Evolutionary conservation across 2,888 invertebrate genomes (phyloP).

Genomic region (Euproctis similis): DNA sequence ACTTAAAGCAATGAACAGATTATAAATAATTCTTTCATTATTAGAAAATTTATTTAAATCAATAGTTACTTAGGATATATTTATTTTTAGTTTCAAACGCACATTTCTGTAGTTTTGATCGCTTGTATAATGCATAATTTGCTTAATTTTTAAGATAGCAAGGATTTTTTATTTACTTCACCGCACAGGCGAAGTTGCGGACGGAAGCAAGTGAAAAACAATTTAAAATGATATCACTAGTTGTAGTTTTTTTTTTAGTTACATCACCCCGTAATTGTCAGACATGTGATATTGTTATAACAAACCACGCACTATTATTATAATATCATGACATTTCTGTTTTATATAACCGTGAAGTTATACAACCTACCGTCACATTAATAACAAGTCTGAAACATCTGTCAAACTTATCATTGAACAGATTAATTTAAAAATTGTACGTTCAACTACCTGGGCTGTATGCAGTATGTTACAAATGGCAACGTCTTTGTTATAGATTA

Average conservation of each 20-base stretch:
- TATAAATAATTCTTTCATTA: too few species aligned
- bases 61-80: too few species aligned
- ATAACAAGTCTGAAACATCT: neutral
- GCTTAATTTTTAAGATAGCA: too few species aligned
- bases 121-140: too few species aligned
- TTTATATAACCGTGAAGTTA: constrained; percentile 2
- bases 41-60: too few species aligned
- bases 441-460: neutral
- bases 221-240: too few species aligned
- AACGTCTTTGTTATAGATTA: neutral
- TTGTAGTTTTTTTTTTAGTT: too few species aligned
- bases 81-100: too few species aligned
- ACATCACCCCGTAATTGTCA: constrained; percentile 1
- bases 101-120: too few species aligned
- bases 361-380: neutral
- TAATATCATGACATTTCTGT: neutral
- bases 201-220: neutral
- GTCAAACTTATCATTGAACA: neutral
- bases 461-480: neutral
- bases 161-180: too few species aligned
- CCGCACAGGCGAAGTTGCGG: neutral
- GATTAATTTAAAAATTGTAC: neutral
- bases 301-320: neutral
- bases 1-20: too few species aligned
- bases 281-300: constrained; percentile 2